These are phyloP conservation scores for Ophion ventricosus DNA, from an alignment of 2,888 invertebrate species.

Conservation along the genomic window DNA sequence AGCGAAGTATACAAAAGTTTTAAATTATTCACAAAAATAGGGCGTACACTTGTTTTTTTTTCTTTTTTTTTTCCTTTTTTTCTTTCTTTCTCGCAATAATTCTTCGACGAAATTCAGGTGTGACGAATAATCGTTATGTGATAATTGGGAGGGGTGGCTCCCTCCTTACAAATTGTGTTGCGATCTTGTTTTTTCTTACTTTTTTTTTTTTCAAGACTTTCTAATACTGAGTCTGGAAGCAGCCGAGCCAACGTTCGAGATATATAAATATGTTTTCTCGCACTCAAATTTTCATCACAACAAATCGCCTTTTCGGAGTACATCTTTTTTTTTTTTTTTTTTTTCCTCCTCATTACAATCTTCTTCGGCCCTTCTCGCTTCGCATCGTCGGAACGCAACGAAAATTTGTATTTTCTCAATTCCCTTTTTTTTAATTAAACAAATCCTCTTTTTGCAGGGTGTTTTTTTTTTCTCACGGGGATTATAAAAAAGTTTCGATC, in stretches of 20 bases:
- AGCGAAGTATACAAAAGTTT: slow-evolving; percentile 68
- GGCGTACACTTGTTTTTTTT: slow-evolving; percentile 37
- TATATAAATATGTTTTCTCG: slow-evolving; percentile 1
- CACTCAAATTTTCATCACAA: background rate
- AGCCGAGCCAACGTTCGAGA: slow-evolving; percentile 76
- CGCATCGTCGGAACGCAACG: too few species aligned
- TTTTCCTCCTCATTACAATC: too few species aligned
- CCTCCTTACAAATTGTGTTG: background rate
- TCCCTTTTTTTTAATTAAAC: background rate
- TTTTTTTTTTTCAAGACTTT: slow-evolving; percentile 52
- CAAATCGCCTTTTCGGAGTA: background rate
- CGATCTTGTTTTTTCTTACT: background rate
- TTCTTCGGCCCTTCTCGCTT: too few species aligned
- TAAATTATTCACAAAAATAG: slow-evolving; percentile 73
- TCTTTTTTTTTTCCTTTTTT: background rate
- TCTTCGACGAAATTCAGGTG: background rate
- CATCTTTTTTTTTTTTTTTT: too few species aligned
- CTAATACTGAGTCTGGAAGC: slow-evolving; percentile 79
- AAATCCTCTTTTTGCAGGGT: background rate
- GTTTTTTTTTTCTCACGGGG: background rate
- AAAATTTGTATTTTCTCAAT: too few species aligned
- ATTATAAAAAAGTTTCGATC: too few species aligned
- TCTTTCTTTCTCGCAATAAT: background rate
- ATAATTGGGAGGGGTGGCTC: background rate
- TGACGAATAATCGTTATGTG: slow-evolving; percentile 7